Evolutionary conservation across 2,113 vertebrate genomes (phyloP).

Genomic region (Fulmarus glacialis): DNA sequence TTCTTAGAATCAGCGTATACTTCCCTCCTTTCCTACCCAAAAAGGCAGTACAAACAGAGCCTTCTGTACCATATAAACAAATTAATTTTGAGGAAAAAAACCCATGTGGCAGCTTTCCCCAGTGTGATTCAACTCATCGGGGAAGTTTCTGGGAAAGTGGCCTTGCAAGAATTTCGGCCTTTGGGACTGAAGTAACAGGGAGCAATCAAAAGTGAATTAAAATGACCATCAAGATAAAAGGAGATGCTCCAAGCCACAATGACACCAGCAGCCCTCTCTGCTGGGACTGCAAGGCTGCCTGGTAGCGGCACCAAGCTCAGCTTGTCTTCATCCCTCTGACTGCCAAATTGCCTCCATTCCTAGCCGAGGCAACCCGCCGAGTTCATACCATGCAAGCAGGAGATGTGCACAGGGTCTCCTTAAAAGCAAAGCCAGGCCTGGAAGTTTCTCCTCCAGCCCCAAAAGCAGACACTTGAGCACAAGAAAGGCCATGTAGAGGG

Average conservation of each 20-base stretch:
- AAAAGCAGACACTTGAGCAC: accelerated
- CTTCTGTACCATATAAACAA: background rate
- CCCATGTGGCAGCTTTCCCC: background rate
- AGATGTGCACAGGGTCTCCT: background rate
- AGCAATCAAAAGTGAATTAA: background rate
- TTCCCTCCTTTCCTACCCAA: background rate
- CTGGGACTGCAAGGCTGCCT: background rate
- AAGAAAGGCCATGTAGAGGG: background rate
- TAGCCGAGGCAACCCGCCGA: accelerated
- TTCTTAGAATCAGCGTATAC: background rate
- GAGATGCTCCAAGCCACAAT: background rate
- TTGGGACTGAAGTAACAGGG: background rate
- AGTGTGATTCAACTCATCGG: background rate
- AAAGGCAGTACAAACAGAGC: background rate
- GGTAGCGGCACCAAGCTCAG: background rate
- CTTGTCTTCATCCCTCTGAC: background rate
- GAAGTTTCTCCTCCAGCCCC: background rate
- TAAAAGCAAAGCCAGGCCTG: background rate
- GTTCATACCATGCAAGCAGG: background rate
- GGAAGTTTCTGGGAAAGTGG: background rate
- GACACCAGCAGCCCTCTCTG: background rate
- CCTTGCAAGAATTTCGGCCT: background rate
- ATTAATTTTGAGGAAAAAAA: background rate
- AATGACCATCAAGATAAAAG: background rate
- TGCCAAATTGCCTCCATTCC: accelerated